Evolutionary conservation across 2,888 invertebrate species (phyloP).

Genomic region (Cremastinae sp.): DNA sequence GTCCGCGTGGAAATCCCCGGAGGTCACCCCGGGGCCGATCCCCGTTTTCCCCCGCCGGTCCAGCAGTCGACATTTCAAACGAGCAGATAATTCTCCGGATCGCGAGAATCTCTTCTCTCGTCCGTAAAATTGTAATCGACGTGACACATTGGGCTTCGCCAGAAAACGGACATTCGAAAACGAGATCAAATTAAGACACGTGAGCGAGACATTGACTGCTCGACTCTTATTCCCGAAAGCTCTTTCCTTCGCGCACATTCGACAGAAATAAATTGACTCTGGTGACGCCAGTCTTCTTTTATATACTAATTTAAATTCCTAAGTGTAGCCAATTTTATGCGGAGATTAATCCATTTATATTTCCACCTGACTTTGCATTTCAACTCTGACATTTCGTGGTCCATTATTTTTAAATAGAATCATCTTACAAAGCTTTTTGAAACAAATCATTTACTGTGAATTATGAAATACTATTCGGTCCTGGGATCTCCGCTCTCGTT

Average conservation of each 20-base stretch:
- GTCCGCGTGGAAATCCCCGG: slow-evolving; percentile 56
- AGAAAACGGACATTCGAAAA: slow-evolving; percentile 7
- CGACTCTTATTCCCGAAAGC: neutral
- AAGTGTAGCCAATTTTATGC: neutral
- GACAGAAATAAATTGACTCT: slow-evolving; percentile 8
- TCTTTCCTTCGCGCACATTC: neutral
- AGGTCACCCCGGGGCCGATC: slow-evolving; percentile 39
- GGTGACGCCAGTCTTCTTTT: neutral
- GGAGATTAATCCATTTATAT: slow-evolving; percentile 2
- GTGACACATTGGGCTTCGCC: slow-evolving; percentile 34
- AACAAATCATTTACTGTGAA: too few species aligned
- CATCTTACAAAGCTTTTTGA: too few species aligned
- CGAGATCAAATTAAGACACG: slow-evolving; percentile 33
- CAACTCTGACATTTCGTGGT: too few species aligned
- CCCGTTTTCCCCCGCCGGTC: slow-evolving; percentile 17
- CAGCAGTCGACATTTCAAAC: slow-evolving; percentile 10
- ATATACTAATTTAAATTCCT: neutral
- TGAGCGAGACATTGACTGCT: slow-evolving; percentile 14
- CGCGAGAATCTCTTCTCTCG: slow-evolving; percentile 30
- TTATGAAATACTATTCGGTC: too few species aligned
- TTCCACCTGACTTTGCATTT: too few species aligned
- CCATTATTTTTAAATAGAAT: too few species aligned
- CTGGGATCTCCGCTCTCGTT: too few species aligned
- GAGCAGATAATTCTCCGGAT: slow-evolving; percentile 9
- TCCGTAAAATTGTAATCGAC: slow-evolving; percentile 58